Base-by-base conservation (phyloP, 2,888 invertebrate species). In the Brachycybe producta region DNA sequence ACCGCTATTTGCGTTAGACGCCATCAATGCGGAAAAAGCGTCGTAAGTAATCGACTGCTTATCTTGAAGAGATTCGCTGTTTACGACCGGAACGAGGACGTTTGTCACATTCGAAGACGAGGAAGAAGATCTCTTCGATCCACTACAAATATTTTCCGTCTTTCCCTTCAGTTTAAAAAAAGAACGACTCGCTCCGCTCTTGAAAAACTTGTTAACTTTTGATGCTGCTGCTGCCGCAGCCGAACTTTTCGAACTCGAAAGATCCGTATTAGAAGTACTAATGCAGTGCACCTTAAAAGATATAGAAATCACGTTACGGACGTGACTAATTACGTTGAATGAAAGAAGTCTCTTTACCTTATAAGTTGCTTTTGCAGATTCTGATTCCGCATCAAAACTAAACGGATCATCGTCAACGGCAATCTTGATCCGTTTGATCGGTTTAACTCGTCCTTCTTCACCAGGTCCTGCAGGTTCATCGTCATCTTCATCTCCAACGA, bases 161-260 rank as follows among this genome's bases (percentile, higher is more conserved):
- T n/a, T n/a, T n/a, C n/a, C n/a, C n/a, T n/a, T n/a, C n/a, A n/a
- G n/a, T n/a, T n/a, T 8, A 11, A 38, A 34, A n/a, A 8, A 4
- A 7, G 42, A 51, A 17, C n/a, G 5, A 11, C 34, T 24, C 13
- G 53, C 23, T 5, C 56, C 53, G 52, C 57, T 57, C 44, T 58
- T 58, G 41, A 58, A 58, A 45, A 58, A 58, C 40, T 58, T 58
- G 39, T 58, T 58, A 19, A 56, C 54, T 45, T 50, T 55, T 11
- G 56, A 30, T 21, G 43, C 38, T 17, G 47, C 28, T 51, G 47
- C 21, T 17, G 39, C 13, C 28, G 30, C 4, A 17, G 42, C 35
- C 5, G 15, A n/a, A 19, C 7, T 7, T 7, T 11, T 21, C n/a
- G 39, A 17, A 11, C 8, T 15, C 39, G 39, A 11, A 15, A 8